Percentiles rank a stretch among this genome's conserved stretches.
Evolutionary conservation across 2,113 vertebrate species (phyloP).

Genomic region (Rhineura floridana): DNA sequence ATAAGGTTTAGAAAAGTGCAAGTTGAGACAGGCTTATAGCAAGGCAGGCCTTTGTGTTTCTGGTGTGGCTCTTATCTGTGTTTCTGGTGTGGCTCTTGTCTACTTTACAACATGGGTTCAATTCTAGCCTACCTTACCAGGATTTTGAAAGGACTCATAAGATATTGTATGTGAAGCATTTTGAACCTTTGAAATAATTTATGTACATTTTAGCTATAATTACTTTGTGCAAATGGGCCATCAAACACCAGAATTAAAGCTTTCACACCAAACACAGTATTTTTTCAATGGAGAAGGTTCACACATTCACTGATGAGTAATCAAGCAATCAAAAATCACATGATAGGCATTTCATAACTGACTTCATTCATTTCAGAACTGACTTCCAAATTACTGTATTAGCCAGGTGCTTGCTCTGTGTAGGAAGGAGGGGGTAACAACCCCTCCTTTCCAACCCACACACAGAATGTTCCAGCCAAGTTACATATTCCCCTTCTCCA

Average conservation of each 20-base stretch:
- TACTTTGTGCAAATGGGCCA: neutral
- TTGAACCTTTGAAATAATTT: neutral
- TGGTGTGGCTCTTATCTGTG: neutral
- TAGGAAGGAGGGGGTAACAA: neutral
- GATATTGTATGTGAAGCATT: neutral
- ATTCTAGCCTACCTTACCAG: neutral
- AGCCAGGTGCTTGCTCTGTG: neutral
- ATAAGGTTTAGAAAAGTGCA: too few relatives aligned
- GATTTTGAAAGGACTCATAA: too few relatives aligned
- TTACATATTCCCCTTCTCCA: constrained; percentile 50
- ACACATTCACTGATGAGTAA: neutral
- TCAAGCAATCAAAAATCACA: neutral
- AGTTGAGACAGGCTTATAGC: neutral
- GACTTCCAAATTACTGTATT: neutral
- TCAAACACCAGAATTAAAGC: neutral
- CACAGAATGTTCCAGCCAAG: neutral
- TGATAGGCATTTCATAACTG: neutral
- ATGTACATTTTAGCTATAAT: too few relatives aligned
- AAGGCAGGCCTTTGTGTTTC: too few relatives aligned
- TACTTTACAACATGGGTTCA: neutral
- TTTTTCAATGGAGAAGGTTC: neutral
- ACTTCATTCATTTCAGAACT: neutral
- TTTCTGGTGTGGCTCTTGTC: neutral
- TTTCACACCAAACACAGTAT: neutral
- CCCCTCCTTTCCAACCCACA: neutral